These are phyloP conservation scores for Tetragnatha versicolor DNA, from an alignment of 1,140 invertebrate genomes.

Conservation along the genomic window DNA sequence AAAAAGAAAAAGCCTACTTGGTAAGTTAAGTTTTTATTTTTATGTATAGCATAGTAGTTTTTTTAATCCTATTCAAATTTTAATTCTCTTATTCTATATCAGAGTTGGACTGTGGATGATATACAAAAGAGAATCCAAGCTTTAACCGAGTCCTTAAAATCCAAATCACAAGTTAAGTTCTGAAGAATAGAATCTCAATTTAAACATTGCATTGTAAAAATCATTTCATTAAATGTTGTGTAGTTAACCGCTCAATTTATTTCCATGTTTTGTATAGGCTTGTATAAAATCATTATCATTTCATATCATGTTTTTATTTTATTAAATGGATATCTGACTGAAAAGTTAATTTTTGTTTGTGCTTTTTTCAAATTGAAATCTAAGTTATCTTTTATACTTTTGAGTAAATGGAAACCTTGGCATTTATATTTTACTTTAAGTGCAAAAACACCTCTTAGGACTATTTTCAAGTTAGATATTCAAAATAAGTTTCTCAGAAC, in stretches of 20 bases:
- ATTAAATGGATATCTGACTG: no score
- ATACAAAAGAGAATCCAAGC: not conserved
- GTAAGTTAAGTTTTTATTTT: not conserved
- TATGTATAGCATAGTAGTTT: not conserved
- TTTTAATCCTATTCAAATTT: not conserved
- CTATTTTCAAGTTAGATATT: no score
- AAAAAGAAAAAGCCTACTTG: not conserved
- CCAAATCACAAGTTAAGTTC: not conserved
- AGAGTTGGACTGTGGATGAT: conserved; percentile 4
- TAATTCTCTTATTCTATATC: not conserved
- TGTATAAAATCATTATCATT: no score
- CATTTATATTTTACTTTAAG: no score
- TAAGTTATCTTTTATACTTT: no score
- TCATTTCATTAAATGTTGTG: not conserved
- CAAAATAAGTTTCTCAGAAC: no score
- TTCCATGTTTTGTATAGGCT: not conserved
- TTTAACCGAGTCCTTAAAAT: not conserved
- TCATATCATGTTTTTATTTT: no score
- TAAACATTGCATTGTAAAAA: not conserved
- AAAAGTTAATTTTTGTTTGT: not conserved
- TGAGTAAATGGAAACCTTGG: no score
- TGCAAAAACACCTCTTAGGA: no score
- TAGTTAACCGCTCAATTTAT: not conserved
- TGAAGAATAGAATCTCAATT: not conserved
- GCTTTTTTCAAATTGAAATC: no score